Conservation (phyloP, 2,888 invertebrate species). For the Junonia oenone region DNA sequence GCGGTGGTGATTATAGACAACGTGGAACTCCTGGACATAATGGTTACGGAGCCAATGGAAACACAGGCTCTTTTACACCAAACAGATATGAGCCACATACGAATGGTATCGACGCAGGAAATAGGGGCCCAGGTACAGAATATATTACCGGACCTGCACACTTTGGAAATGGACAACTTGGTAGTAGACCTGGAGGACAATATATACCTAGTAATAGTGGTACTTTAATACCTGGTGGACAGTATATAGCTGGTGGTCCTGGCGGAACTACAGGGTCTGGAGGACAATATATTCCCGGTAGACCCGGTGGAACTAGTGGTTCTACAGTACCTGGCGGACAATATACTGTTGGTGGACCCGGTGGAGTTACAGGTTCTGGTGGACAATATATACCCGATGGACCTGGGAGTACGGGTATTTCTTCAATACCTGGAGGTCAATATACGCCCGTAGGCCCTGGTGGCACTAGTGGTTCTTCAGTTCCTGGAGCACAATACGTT, state of each 20-base stretch:
- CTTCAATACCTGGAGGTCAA: conserved; percentile 10
- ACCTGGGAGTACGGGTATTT: too few species aligned
- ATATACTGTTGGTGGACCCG: conserved; percentile 17
- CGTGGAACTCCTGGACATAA: background rate
- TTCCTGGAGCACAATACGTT: conserved; percentile 4
- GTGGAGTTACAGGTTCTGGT: background rate
- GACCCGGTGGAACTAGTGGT: background rate
- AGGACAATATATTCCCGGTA: background rate
- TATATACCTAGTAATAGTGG: conserved; percentile 12
- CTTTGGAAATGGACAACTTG: conserved; percentile 4
- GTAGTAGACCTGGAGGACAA: conserved; percentile 3
- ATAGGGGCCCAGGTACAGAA: conserved; percentile 11
- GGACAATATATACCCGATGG: conserved; percentile 6
- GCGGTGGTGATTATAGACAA: conserved; percentile 4
- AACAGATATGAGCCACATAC: background rate
- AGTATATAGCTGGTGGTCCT: background rate
- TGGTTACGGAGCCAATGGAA: background rate
- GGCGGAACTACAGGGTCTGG: background rate
- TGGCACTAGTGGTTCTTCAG: conserved; percentile 16
- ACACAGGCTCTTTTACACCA: conserved; percentile 1
- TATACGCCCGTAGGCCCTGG: conserved; percentile 8
- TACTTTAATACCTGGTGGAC: conserved; percentile 13
- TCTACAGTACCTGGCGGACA: conserved; percentile 19
- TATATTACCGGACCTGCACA: too few species aligned
- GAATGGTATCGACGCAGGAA: background rate